Conservation (phyloP, 2,888 invertebrate species). For the Hartigia nigra region DNA sequence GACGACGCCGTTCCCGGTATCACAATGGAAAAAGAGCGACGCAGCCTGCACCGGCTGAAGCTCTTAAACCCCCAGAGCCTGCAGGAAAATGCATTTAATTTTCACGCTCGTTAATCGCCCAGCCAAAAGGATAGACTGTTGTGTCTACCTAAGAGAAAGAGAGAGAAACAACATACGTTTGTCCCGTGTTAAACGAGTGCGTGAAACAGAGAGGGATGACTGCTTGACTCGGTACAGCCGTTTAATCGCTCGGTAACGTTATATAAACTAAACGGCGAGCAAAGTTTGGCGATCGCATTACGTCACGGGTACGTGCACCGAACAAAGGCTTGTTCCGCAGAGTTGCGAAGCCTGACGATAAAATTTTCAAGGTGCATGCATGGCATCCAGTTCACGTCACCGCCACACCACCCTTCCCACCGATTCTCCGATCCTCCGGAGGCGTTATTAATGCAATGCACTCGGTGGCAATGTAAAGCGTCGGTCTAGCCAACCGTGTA, state of each 20-base stretch:
- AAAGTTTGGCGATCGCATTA: neutral
- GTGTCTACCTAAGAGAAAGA: neutral
- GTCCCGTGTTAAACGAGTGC: no score
- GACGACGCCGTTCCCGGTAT: neutral
- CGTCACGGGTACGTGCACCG: neutral
- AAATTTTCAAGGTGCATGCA: neutral
- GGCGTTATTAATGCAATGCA: neutral
- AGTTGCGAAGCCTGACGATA: neutral
- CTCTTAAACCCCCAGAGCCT: neutral
- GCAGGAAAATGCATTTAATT: neutral
- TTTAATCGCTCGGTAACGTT: neutral
- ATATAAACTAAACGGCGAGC: neutral
- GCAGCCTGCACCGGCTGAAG: neutral
- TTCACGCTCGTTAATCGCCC: neutral
- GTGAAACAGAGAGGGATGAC: neutral
- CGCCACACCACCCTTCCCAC: neutral
- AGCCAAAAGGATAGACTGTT: neutral
- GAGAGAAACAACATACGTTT: neutral
- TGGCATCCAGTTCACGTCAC: neutral
- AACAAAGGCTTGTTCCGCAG: neutral
- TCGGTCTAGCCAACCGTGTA: constrained; percentile 13
- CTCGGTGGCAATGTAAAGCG: neutral
- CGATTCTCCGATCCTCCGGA: neutral
- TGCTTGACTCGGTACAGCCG: neutral
- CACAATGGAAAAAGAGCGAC: neutral